A percentile compares a stretch with the other conserved stretches of the same genome.
Evolutionary conservation across 2,113 vertebrate genomes (phyloP).

Genomic region (Hypanus sabinus): DNA sequence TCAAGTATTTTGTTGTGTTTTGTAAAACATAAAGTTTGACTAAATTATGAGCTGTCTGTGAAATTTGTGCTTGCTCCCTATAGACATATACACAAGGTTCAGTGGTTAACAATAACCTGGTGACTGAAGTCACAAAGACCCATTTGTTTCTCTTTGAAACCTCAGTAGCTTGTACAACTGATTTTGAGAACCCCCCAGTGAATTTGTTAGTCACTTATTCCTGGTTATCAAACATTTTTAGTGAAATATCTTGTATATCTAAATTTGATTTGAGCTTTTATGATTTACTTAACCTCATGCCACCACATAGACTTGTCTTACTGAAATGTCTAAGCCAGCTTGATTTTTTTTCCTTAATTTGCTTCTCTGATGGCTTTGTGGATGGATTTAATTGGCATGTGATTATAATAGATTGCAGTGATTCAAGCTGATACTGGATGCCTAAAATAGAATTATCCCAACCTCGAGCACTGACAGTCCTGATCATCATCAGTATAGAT

Average conservation of each 20-base stretch:
- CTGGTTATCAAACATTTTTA: not conserved
- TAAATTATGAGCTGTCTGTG: not conserved
- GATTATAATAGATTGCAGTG: not conserved
- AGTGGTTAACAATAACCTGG: not conserved
- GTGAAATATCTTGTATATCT: not conserved
- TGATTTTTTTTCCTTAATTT: not conserved
- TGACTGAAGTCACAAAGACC: not conserved
- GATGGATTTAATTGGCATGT: not conserved
- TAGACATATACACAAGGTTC: not conserved
- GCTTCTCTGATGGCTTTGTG: not conserved
- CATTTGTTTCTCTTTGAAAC: not conserved
- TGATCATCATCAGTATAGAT: not conserved
- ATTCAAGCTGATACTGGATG: not conserved
- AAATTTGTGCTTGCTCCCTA: not conserved
- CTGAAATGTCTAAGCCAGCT: not conserved
- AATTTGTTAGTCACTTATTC: not conserved
- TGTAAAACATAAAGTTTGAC: not conserved
- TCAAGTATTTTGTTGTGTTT: too few species aligned
- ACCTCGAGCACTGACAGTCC: not conserved
- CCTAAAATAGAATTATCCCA: slow-evolving; percentile 1
- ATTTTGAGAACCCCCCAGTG: not conserved
- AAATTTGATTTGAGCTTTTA: not conserved
- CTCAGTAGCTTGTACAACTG: not conserved
- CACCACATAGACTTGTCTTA: not conserved
- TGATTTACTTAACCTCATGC: not conserved